Conservation (phyloP, 2,113 vertebrate species). For the Thunnus thynnus region DNA sequence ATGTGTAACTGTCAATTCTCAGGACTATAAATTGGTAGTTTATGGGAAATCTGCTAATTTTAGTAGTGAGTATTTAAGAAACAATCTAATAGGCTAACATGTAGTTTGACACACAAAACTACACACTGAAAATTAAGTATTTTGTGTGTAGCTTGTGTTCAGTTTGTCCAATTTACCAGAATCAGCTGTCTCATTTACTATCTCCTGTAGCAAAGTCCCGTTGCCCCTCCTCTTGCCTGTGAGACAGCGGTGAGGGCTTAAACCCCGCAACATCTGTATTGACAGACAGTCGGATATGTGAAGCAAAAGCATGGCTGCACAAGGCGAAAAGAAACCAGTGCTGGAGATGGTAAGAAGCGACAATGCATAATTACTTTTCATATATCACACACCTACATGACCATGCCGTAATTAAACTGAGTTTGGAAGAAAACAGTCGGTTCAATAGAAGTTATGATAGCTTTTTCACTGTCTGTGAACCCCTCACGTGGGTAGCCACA, state of each 20-base stretch:
- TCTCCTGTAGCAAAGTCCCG: too few relatives aligned
- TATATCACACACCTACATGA: fast-evolving
- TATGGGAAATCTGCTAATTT: too few relatives aligned
- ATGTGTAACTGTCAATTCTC: too few relatives aligned
- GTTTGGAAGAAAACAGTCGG: neutral
- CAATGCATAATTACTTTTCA: fast-evolving
- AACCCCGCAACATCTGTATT: fast-evolving
- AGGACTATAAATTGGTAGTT: too few relatives aligned
- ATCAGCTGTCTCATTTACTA: too few relatives aligned
- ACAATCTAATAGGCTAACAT: too few relatives aligned
- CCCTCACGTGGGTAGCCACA: slow-evolving; percentile 45
- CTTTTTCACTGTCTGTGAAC: neutral
- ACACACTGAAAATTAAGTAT: too few relatives aligned
- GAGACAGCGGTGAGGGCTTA: fast-evolving
- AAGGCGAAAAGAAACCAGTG: slow-evolving; percentile 77
- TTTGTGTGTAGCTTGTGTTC: too few relatives aligned
- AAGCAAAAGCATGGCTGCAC: slow-evolving; percentile 85
- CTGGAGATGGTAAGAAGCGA: slow-evolving; percentile 84
- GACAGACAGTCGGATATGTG: neutral
- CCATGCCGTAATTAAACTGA: neutral
- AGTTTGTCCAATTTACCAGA: too few relatives aligned
- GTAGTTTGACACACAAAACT: too few relatives aligned
- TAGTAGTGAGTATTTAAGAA: too few relatives aligned
- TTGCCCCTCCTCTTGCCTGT: slow-evolving; percentile 29
- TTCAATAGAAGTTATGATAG: neutral